Conservation (phyloP, 2,888 invertebrate species). For the Andrena bicolor region DNA sequence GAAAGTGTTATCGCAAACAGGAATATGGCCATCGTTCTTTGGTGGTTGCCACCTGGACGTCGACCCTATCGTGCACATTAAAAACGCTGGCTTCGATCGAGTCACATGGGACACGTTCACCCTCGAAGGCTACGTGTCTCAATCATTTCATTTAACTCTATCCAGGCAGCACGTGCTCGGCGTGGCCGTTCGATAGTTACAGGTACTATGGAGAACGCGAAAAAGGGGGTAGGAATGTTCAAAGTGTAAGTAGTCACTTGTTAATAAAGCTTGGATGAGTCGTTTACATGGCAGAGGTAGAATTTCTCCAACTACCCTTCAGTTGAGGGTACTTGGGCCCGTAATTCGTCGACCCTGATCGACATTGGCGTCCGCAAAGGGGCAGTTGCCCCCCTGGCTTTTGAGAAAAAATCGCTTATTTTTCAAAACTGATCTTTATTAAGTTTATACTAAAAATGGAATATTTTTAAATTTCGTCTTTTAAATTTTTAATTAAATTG, state of each 20-base stretch:
- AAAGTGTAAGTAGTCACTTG: background rate
- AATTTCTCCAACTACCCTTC: no score
- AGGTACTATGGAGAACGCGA: background rate
- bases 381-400: no score
- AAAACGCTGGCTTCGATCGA: conserved; percentile 73
- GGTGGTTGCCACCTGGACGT: conserved; percentile 78
- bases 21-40: conserved; percentile 80
- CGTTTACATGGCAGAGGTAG: no score
- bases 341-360: no score
- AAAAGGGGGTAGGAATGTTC: background rate
- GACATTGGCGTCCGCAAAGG: no score
- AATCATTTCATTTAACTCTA: conserved; percentile 76
- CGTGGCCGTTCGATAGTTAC: conserved; percentile 74
- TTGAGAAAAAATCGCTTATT: no score
- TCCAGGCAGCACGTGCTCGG: conserved; percentile 79
- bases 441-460: no score
- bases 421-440: no score
- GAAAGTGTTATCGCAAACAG: conserved; percentile 74
- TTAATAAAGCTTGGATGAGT: background rate
- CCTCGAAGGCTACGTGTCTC: conserved; percentile 77
- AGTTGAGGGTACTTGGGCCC: no score
- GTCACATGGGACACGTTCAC: conserved; percentile 73
- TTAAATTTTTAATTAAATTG: no score
- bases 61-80: conserved; percentile 73
- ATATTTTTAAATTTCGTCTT: no score